Conservation (phyloP, 2,797 vertebrate species). For the Bucorvus abyssinicus region DNA sequence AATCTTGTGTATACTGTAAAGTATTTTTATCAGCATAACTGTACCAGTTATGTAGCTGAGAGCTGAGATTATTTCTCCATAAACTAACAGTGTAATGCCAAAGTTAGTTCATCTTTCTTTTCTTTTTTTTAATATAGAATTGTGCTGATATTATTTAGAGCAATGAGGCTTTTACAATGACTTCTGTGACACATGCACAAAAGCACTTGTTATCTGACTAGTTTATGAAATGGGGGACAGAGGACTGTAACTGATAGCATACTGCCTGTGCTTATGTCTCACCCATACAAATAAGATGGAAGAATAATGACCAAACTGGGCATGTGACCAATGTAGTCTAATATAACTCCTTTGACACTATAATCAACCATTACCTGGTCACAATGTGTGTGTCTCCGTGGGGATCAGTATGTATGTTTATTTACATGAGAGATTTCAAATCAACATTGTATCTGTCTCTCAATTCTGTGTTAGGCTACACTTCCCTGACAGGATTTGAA, state of each 20-base stretch:
- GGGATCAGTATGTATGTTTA: neutral
- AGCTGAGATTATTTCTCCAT: neutral
- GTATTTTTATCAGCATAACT: neutral
- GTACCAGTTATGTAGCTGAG: neutral
- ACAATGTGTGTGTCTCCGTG: neutral
- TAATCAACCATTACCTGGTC: constrained; percentile 18
- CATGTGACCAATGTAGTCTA: neutral
- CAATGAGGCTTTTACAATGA: neutral
- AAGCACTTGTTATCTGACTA: neutral
- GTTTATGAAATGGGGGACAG: neutral
- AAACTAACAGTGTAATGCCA: neutral
- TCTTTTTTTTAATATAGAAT: neutral
- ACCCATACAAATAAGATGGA: constrained; percentile 22
- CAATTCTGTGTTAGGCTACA: neutral
- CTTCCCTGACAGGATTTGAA: neutral
- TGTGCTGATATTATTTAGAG: neutral
- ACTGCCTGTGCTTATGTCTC: constrained; percentile 1
- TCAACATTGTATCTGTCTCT: neutral
- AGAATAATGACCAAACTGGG: constrained; percentile 23
- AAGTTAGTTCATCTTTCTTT: neutral
- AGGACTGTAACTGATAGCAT: neutral
- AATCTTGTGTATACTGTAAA: neutral
- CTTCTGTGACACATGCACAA: neutral
- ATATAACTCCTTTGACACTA: constrained; percentile 24
- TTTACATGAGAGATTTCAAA: neutral